Base-by-base conservation (phyloP, 2,113 vertebrate species). In the Oncorhynchus tshawytscha region DNA sequence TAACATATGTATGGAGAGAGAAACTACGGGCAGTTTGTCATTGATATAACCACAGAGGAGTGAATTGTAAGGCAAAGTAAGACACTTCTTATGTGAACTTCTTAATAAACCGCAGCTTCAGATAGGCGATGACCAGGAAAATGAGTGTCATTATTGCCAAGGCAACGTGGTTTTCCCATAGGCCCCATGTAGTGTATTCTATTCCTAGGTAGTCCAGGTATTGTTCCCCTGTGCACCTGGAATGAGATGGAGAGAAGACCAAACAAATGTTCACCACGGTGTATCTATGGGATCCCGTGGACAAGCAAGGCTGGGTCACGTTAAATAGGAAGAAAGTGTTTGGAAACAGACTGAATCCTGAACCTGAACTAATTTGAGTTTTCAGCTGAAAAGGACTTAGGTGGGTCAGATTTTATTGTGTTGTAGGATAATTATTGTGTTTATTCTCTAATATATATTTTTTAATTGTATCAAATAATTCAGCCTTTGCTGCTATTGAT, bases 131-230 rank as follows among this genome's bases (percentile, higher is more conserved):
- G 49, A 78, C 74, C 2, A 98, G 91, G 86, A 97, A 96, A 60
- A 95, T 87, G 1, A 94, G 0, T 0, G 79, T 92, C 96, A 98
- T 96, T 69, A 92, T 88, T 8, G 78, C 83, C 51, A 99, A 77
- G 16, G 95, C 96, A 49, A 97, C 9, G 0, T 98, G 94, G 73
- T 98, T 99, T 91, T 89, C 84, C 97, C 97, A 99, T 60, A 97
- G 81, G 5, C 93, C 95, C 97, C 96, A 99, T n/a, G 72, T 3
- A 6, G 88, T 94, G 1, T 73, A 60, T 3, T 94, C 88, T 1
- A 97, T 95, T n/a, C 95, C 96, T 88, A 96, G 93, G 1, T 57
- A 88, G 11, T 49, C 1, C 90, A 99, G 91, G 54, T 94, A 93
- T 0, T 94, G 87, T 18, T 96, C 93, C 0, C 97, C 97, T 1